A percentile compares a stretch with the other conserved stretches of the same genome.
These are phyloP conservation scores for Drosophila guanche DNA, from an alignment of 1,140 invertebrate genomes.

Conservation along the genomic window DNA sequence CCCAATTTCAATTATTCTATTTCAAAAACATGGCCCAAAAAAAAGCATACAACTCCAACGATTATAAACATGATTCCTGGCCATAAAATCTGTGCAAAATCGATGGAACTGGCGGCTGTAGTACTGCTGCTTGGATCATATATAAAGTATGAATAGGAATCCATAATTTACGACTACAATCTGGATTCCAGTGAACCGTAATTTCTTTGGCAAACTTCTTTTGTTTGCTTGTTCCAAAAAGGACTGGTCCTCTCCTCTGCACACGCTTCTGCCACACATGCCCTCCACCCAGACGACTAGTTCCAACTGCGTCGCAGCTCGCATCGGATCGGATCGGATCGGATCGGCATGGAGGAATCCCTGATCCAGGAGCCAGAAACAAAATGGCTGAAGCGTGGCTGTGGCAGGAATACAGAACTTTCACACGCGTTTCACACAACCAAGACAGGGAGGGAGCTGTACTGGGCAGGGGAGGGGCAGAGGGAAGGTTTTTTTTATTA, in stretches of 20 bases:
- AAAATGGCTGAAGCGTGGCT: slow-evolving; percentile 77
- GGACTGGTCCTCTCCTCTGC: slow-evolving; percentile 23
- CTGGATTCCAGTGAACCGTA: slow-evolving; percentile 28
- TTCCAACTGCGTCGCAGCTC: slow-evolving; percentile 38
- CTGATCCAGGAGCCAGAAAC: slow-evolving; percentile 34
- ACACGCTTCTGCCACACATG: slow-evolving; percentile 73
- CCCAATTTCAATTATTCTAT: too few relatives aligned
- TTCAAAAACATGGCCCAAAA: too few relatives aligned
- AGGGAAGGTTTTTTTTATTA: slow-evolving; percentile 11
- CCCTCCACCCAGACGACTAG: slow-evolving; percentile 32
- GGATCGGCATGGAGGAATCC: slow-evolving; percentile 13
- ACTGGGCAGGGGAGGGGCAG: neutral
- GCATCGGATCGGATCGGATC: too few relatives aligned
- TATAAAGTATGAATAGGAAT: slow-evolving; percentile 2
- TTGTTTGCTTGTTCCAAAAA: slow-evolving; percentile 16
- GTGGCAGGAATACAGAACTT: slow-evolving; percentile 50
- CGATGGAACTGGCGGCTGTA: neutral
- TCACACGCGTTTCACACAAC: slow-evolving; percentile 71
- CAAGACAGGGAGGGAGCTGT: slow-evolving; percentile 26
- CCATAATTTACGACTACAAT: slow-evolving; percentile 40
- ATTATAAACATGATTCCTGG: too few relatives aligned
- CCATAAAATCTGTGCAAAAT: neutral
- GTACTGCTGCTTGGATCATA: slow-evolving; percentile 16
- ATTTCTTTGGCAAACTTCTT: slow-evolving; percentile 48
- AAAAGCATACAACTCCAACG: too few relatives aligned